A percentile compares a stretch with the other conserved stretches of the same genome.
Conservation (phyloP, 2,888 invertebrate species). For the Abrostola triplasia region DNA sequence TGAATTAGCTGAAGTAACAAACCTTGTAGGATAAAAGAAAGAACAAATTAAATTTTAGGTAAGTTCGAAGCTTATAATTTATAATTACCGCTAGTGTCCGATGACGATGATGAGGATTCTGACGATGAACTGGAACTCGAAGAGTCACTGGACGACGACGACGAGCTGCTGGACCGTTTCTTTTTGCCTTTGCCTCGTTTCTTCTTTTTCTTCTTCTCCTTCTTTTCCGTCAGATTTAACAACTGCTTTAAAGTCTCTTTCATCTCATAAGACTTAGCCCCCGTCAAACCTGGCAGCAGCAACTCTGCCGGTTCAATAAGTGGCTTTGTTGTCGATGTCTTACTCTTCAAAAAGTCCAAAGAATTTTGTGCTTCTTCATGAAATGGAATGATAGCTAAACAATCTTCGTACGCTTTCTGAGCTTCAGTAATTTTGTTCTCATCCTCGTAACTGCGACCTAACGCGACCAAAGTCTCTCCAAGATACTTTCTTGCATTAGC, state of each 20-base stretch:
- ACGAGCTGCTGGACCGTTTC: constrained; percentile 90
- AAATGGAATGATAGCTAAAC: constrained; percentile 94
- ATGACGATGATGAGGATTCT: constrained; percentile 89
- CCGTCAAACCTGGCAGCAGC: constrained; percentile 88
- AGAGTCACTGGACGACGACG: constrained; percentile 91
- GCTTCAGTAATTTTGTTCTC: constrained; percentile 95
- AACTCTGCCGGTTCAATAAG: constrained; percentile 90
- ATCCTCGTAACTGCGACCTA: constrained; percentile 96
- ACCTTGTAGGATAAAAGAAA: no score
- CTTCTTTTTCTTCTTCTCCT: constrained; percentile 91
- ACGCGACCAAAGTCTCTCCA: constrained; percentile 96
- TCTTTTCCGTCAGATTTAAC: constrained; percentile 89
- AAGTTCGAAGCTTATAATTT: background rate
- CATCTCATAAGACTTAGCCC: constrained; percentile 88
- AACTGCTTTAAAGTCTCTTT: constrained; percentile 91
- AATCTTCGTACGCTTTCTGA: constrained; percentile 94
- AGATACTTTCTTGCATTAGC: constrained; percentile 98
- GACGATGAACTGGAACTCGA: constrained; percentile 90
- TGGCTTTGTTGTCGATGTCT: constrained; percentile 88
- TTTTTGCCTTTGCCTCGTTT: constrained; percentile 90
- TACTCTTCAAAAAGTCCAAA: constrained; percentile 93
- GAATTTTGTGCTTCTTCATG: constrained; percentile 96
- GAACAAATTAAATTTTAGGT: no score
- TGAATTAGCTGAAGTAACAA: no score
- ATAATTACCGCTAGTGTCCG: constrained; percentile 84